Percentiles rank a stretch among this genome's conserved stretches.
phyloP scores from a whole-genome alignment of 2,113 vertebrate species.

The Hemiprocne comata region DNA sequence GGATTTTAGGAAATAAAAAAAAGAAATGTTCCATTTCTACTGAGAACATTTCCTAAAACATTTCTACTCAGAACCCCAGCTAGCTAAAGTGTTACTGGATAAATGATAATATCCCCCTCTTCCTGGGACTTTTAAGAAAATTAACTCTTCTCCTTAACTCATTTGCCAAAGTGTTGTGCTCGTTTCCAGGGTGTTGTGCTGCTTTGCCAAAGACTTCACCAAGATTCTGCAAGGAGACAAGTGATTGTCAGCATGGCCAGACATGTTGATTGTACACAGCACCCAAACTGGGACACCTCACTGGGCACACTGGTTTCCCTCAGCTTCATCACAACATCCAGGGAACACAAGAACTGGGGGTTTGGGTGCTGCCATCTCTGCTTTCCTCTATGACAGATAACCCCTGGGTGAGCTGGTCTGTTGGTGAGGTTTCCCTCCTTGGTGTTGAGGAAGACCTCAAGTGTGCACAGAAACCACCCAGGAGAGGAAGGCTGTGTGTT shows the following conservation, averaged over 20 bases:
- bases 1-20: background rate
- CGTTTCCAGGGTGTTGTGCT: background rate
- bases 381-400: background rate
- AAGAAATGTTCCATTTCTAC: background rate
- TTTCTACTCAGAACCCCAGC: background rate
- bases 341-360: background rate
- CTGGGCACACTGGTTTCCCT: background rate
- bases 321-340: fast-evolving
- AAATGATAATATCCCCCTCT: background rate
- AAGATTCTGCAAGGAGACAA: background rate
- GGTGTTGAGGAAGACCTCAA: background rate
- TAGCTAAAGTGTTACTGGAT: background rate
- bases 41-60: background rate
- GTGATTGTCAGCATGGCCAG: background rate
- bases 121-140: background rate
- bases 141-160: background rate
- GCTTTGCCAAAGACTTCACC: background rate
- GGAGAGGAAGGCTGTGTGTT: background rate
- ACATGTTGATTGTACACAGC: background rate
- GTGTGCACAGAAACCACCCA: background rate
- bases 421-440: background rate
- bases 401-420: fast-evolving
- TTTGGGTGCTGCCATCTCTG: background rate
- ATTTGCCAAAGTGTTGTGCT: background rate
- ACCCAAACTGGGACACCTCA: background rate